A percentile compares a stretch with the other conserved stretches of the same genome.
Evolutionary conservation across 64 coral and sea anemone species (phyloP).

Genomic region (Exaiptasia diaphana): DNA sequence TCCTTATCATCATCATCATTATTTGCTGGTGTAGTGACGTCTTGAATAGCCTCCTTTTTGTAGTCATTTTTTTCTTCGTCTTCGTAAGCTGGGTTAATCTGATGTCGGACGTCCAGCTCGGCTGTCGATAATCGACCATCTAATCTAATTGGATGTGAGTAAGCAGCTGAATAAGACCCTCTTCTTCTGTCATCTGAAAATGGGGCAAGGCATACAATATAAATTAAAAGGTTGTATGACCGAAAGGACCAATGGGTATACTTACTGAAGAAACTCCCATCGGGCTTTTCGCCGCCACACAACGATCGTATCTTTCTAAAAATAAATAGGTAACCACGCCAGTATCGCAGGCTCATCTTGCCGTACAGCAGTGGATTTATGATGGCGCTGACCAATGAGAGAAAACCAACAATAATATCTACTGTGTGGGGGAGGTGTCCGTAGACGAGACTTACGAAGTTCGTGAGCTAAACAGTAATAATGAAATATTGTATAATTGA

Average conservation of each 20-base stretch:
- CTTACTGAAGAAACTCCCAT: conserved; percentile 74
- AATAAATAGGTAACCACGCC: conserved; percentile 59
- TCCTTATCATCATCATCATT: background rate
- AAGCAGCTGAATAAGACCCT: background rate
- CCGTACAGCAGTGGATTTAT: conserved; percentile 85
- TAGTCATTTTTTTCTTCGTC: background rate
- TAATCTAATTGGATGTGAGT: too few relatives aligned
- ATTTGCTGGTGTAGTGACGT: background rate
- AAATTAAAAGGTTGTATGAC: background rate
- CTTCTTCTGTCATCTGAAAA: background rate
- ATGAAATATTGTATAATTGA: too few relatives aligned
- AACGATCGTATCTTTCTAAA: conserved; percentile 52
- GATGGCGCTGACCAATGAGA: conserved; percentile 74
- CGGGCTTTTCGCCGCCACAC: conserved; percentile 42
- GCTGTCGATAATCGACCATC: background rate
- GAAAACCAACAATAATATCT: conserved; percentile 68
- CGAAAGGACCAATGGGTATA: background rate
- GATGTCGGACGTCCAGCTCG: background rate
- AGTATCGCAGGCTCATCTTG: conserved; percentile 75
- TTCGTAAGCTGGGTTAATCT: background rate
- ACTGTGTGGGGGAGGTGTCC: conserved; percentile 36
- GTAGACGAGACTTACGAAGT: conserved; percentile 64
- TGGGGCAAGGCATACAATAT: background rate
- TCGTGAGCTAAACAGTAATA: conserved; percentile 53
- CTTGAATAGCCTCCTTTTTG: background rate